phyloP scores from a whole-genome alignment of 2,888 invertebrate genomes.

The Troides oblongomaculatus region DNA sequence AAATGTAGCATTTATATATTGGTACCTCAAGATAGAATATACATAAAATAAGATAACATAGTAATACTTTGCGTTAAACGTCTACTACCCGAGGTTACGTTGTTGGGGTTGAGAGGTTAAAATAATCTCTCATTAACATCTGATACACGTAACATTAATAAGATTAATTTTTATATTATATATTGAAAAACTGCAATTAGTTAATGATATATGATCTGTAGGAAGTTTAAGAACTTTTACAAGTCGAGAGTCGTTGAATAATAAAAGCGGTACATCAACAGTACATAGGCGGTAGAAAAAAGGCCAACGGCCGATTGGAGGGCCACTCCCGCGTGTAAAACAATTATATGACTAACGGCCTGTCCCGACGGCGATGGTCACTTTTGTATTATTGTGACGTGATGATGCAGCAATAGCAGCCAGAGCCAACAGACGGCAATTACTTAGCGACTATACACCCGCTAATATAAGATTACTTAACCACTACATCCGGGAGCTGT shows the following conservation, averaged over 20 bases:
- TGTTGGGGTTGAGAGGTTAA: too few species aligned
- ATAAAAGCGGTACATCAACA: background rate
- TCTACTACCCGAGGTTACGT: too few species aligned
- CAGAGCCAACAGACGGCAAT: too few species aligned
- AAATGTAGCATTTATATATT: too few species aligned
- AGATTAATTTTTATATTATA: too few species aligned
- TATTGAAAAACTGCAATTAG: too few species aligned
- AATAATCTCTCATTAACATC: too few species aligned
- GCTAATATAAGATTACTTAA: background rate
- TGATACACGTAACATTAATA: too few species aligned
- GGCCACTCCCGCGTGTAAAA: constrained; percentile 32
- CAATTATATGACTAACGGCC: constrained; percentile 31
- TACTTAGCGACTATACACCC: background rate
- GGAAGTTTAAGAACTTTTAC: background rate
- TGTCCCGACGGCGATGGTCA: constrained; percentile 13
- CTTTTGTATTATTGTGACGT: constrained; percentile 13
- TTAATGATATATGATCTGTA: too few species aligned
- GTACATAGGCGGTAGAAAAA: constrained; percentile 18
- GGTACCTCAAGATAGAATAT: too few species aligned
- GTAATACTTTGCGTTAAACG: too few species aligned
- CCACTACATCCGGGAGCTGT: background rate
- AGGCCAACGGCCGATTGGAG: constrained; percentile 34
- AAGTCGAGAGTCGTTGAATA: constrained; percentile 3
- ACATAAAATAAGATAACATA: too few species aligned
- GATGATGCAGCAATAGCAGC: background rate